phyloP scores from a whole-genome alignment of 1,140 invertebrate species.

The Temnothorax curvispinosus region DNA sequence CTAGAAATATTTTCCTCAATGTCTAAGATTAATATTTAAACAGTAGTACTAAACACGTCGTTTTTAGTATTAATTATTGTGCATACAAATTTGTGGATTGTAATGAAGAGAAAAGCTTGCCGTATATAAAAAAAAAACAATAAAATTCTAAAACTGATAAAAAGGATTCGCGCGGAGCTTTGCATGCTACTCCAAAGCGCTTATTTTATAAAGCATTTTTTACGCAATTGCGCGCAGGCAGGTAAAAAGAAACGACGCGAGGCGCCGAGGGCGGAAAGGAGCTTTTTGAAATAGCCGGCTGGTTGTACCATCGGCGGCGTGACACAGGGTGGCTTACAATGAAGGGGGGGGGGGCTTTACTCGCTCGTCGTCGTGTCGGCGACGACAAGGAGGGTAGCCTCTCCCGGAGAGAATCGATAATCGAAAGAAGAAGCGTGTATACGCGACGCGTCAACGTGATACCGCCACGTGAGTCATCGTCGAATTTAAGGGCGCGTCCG shows the following conservation, averaged over 20 bases:
- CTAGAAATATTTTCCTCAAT: neutral
- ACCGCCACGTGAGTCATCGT: constrained; percentile 65
- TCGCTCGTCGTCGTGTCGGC: constrained; percentile 3
- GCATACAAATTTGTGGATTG: neutral
- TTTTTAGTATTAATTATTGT: neutral
- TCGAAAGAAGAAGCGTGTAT: constrained; percentile 60
- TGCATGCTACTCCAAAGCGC: neutral
- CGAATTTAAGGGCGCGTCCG: constrained; percentile 37
- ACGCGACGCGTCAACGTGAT: constrained; percentile 66
- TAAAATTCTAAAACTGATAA: neutral
- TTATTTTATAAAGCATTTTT: constrained; percentile 25
- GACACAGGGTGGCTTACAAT: constrained; percentile 11
- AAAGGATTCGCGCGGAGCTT: neutral
- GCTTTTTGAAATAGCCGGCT: constrained; percentile 36
- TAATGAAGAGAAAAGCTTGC: neutral
- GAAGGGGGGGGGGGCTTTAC: neutral
- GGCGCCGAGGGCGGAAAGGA: neutral
- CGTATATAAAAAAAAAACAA: neutral
- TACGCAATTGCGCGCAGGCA: constrained; percentile 4
- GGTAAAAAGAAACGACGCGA: neutral
- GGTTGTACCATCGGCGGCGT: neutral
- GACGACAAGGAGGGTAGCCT: neutral
- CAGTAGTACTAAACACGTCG: neutral
- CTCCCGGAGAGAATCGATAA: constrained; percentile 67
- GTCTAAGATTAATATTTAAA: neutral